Conservation (phyloP, 2,113 vertebrate genomes). For the Zingel zingel region DNA sequence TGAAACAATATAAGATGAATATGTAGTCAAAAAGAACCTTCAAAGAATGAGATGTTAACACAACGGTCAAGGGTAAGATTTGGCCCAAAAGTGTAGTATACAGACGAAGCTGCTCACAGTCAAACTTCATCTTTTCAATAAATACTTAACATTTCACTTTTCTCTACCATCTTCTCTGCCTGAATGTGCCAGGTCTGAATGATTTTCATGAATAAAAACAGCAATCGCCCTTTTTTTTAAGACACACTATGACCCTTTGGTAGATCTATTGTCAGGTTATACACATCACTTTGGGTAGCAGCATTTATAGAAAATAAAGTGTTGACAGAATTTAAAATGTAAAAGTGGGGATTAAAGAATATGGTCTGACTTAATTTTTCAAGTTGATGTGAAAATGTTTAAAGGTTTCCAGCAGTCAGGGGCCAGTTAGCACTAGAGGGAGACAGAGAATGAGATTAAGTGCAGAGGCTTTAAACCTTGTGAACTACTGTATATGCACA, state of each 20-base stretch:
- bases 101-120: background rate
- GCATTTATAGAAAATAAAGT: background rate
- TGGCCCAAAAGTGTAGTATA: background rate
- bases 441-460: conserved; percentile 76
- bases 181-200: background rate
- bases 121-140: background rate
- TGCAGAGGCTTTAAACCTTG: background rate
- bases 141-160: background rate
- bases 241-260: background rate
- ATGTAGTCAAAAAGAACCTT: background rate
- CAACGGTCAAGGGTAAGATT: background rate
- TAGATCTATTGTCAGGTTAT: background rate
- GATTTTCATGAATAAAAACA: no score
- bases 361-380: background rate
- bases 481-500: background rate
- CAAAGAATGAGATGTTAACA: background rate
- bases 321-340: background rate
- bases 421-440: conserved; percentile 78
- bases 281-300: background rate
- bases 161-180: background rate
- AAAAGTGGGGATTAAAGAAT: background rate
- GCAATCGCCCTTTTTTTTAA: background rate
- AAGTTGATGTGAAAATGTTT: background rate
- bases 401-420: conserved; percentile 5
- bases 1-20: no score